Percentiles rank a stretch among this genome's conserved stretches.
These are phyloP conservation scores for Sciurus vulgaris DNA, from an alignment of 2,797 vertebrate species.

Conservation along the genomic window DNA sequence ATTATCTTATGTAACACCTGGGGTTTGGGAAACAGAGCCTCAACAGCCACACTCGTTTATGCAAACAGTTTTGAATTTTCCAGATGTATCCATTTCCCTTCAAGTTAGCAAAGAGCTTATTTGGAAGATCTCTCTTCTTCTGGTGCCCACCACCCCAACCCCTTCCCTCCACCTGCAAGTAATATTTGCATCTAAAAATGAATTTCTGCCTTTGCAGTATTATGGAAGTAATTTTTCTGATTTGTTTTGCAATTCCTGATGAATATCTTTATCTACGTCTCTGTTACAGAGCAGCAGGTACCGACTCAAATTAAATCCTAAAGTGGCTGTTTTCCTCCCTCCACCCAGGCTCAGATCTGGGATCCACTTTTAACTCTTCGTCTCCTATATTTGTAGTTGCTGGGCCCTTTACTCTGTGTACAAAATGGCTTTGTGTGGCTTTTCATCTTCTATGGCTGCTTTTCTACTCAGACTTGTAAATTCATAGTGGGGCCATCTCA, in stretches of 20 bases:
- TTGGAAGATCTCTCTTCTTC: conserved; percentile 41
- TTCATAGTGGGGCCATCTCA: neutral
- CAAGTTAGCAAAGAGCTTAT: conserved; percentile 65
- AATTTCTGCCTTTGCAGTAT: conserved; percentile 58
- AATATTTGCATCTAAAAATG: conserved; percentile 65
- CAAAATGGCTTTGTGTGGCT: neutral
- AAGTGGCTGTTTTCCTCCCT: neutral
- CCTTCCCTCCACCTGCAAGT: conserved; percentile 69
- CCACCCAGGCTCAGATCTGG: neutral
- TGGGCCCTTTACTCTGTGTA: neutral
- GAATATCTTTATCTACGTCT: conserved; percentile 61
- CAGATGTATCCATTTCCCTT: conserved; percentile 82
- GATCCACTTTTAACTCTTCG: conserved; percentile 6
- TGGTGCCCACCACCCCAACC: neutral
- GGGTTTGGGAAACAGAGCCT: conserved; percentile 70
- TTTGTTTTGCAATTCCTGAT: conserved; percentile 69
- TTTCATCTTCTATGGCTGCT: neutral
- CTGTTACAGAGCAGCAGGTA: conserved; percentile 18
- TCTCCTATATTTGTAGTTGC: neutral
- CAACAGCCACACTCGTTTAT: conserved; percentile 14
- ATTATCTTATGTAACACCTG: conserved; percentile 84
- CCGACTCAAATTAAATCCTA: conserved; percentile 66
- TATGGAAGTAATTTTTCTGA: conserved; percentile 65
- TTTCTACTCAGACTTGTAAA: neutral
- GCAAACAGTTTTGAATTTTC: conserved; percentile 77